Base-by-base conservation (phyloP, 1,140 invertebrate genomes). In the Diabrotica virgifera region DNA sequence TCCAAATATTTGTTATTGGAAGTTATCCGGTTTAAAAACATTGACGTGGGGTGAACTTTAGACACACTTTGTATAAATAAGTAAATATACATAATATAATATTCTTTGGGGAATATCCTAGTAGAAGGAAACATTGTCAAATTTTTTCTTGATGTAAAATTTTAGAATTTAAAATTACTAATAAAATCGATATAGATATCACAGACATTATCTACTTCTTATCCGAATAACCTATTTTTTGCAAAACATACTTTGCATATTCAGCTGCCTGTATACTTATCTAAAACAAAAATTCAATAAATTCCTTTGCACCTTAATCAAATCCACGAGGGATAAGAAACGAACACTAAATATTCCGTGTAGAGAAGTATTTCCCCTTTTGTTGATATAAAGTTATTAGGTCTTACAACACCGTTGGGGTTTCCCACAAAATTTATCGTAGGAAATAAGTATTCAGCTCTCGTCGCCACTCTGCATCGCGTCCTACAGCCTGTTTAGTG, bases 241-340 rank as follows among this genome's bases (percentile, higher is more conserved):
- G 8, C 2, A 8, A 10, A 46, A 46, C 8, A 46, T n/a, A 6
- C 6, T 46, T n/a, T 46, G 40, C 40, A 46, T 46, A n/a, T 46
- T 46, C n/a, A 46, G n/a, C 8, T n/a, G 40, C n/a, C 40, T 10
- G 40, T n/a, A 46, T 46, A 5, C 40, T 46, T 46, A 46, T 46
- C 40, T 46, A 46, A 46, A 46, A 46, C 40, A 46, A 46, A 46
- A 46, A 46, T 46, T 46, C 40, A 46, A 46, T 46, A 46, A 46
- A 46, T 46, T 46, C n/a, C 40, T 46, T 46, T n/a, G 40, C 40
- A 5, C n/a, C 40, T 46, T 46, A 46, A 46, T 46, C 40, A 46
- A 46, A 46, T 46, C 40, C 40, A 46, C n/a, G 40, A 46, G 40
- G 40, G 40, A 46, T 46, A 46, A 46, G 40, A 46, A 46, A 46